Evolutionary conservation across 1,140 invertebrate species (phyloP).

Genomic region (Zaprionus ornatus): DNA sequence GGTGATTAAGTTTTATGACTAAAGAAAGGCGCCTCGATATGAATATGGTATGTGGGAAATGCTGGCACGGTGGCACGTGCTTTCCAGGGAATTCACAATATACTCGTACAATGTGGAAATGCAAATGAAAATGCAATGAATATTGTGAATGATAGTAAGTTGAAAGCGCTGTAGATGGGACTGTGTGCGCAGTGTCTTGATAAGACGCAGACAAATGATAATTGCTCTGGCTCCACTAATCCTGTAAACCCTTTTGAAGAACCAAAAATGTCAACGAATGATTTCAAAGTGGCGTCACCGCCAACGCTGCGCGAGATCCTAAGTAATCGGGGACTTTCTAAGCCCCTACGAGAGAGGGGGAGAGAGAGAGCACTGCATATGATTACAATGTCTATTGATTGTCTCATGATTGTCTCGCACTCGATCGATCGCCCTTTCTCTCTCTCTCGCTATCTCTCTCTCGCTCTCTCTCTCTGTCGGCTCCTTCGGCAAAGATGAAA

Average conservation of each 20-base stretch:
- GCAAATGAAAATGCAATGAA: slow-evolving; percentile 5
- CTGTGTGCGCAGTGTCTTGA: slow-evolving; percentile 28
- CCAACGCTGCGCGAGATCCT: slow-evolving; percentile 21
- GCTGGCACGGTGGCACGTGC: slow-evolving; percentile 60
- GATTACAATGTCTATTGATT: slow-evolving; percentile 75
- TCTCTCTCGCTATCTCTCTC: neutral
- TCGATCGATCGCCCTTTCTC: slow-evolving; percentile 24
- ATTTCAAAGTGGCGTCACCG: slow-evolving; percentile 79
- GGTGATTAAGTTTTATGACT: slow-evolving; percentile 75
- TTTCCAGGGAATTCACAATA: slow-evolving; percentile 55
- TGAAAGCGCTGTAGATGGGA: neutral
- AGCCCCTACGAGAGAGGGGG: slow-evolving; percentile 5
- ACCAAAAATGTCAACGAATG: slow-evolving; percentile 64
- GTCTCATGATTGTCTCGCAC: slow-evolving; percentile 52
- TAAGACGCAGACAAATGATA: slow-evolving; percentile 77
- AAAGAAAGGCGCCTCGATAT: slow-evolving; percentile 39
- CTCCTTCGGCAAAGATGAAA: slow-evolving; percentile 73
- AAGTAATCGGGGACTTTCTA: slow-evolving; percentile 43
- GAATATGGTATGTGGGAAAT: neutral
- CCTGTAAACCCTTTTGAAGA: slow-evolving; percentile 59
- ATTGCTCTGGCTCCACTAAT: slow-evolving; percentile 72
- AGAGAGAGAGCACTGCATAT: slow-evolving; percentile 55
- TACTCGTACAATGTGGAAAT: neutral
- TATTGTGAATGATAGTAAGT: slow-evolving; percentile 35
- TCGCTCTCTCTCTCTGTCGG: slow-evolving; percentile 2